Evolutionary conservation across 2,797 vertebrate species (phyloP), one percentile per base, ranked within the genome.

Genomic region (Perodicticus potto): DNA sequence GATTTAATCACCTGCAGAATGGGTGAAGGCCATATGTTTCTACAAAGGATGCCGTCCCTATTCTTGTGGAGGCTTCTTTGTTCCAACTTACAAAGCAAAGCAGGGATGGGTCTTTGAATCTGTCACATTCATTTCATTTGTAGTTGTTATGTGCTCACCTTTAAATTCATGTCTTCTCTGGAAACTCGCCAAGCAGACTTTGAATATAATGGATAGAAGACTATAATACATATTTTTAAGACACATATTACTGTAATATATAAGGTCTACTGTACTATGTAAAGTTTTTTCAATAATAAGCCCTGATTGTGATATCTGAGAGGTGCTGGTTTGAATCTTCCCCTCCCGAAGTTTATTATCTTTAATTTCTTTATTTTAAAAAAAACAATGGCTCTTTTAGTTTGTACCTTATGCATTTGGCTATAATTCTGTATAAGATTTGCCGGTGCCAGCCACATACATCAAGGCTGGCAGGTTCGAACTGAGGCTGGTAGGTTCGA

Each of bases 111-210:
- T 22, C 55, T 95, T 91, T 61, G 63, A 74, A 65, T 4, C 23
- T 4, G 17, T 55, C 4, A 22, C 4, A 22, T 34, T 74, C 29
- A 61, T 73, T 76, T 27, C 34, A 61, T 53, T 63, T 55, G 1
- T 29, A 43, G 34, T 81, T 37, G 14, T 59, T 27, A 61, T 20
- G 23, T 13, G 27, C 27, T 40, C 14, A 34, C 32, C 53, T 89
- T 20, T 77, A 29, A 13, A 40, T 53, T 73, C 5, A 80, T 5
- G 22, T 43, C 27, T 89, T 37, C 85, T 67, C 23, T 76, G 27
- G 16, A 95, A 94, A 82, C 53, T 49, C 32, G 90, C 2, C 69
- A 77, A 80, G 27, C 69, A 82, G 86, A 94, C 23, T 74, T 55
- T 69, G 23, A 69, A 78, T 43, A 57, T 73, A 91, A 89, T 74